Evolutionary conservation across 2,113 vertebrate species (phyloP).

Genomic region (Mustelus asterias): DNA sequence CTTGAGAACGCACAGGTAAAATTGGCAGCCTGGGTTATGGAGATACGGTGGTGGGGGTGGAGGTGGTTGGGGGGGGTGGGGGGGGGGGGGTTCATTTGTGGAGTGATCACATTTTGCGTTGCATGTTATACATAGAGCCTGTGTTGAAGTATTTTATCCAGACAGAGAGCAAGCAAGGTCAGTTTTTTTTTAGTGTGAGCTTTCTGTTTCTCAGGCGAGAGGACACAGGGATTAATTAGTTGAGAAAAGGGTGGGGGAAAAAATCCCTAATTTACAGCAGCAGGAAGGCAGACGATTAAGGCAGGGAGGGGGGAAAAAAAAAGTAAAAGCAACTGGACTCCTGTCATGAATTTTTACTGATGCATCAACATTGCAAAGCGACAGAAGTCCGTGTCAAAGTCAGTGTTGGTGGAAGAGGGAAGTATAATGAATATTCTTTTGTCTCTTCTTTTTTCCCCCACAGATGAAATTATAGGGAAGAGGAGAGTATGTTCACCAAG

Average conservation of each 20-base stretch:
- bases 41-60: too few relatives aligned
- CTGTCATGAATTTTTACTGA: neutral
- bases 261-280: neutral
- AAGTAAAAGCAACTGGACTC: neutral
- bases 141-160: neutral
- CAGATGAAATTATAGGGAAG: conserved; percentile 88
- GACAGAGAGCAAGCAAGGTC: neutral
- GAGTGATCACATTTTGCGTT: neutral
- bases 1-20: neutral
- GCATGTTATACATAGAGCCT: neutral
- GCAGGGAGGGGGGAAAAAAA: neutral
- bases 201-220: neutral
- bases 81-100: neutral
- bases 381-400: neutral
- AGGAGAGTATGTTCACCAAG: conserved; percentile 81
- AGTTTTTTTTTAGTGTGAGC: neutral
- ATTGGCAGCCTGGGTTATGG: neutral
- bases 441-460: conserved; percentile 48
- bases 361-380: neutral
- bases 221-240: neutral
- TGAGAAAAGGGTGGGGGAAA: conserved; percentile 39
- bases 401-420: neutral
- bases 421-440: neutral
- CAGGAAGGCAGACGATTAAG: neutral
- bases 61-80: too few relatives aligned